These are phyloP conservation scores for Arctia plantaginis DNA, from an alignment of 2,888 invertebrate genomes.

Conservation along the genomic window DNA sequence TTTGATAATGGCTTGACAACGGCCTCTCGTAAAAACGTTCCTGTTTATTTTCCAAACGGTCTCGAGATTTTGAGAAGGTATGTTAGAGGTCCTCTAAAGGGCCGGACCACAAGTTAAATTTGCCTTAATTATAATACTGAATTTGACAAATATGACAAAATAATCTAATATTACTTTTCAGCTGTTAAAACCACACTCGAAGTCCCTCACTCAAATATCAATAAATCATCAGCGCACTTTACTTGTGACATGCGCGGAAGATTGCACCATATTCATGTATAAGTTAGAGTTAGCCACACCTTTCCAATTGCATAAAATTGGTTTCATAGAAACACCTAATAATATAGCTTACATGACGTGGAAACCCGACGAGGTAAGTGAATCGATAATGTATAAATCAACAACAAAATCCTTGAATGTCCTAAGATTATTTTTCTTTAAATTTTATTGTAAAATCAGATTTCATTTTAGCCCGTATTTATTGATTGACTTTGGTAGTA, in stretches of 20 bases:
- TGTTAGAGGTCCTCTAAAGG: not conserved
- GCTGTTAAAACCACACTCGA: constrained; percentile 89
- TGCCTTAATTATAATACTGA: not conserved
- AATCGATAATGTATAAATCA: not conserved
- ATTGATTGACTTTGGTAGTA: too few relatives aligned
- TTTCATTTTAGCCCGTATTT: not conserved
- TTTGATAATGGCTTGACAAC: not conserved
- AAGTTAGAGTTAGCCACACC: constrained; percentile 73
- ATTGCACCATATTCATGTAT: constrained; percentile 90
- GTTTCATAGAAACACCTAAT: constrained; percentile 88
- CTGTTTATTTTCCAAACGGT: not conserved
- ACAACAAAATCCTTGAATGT: not conserved
- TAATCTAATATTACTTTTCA: constrained; percentile 54
- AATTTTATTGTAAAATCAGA: too few relatives aligned
- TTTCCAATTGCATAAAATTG: constrained; percentile 87
- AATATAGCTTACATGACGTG: constrained; percentile 89
- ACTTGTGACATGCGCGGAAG: constrained; percentile 89
- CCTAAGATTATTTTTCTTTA: too few relatives aligned
- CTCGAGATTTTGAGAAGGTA: not conserved
- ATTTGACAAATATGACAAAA: not conserved
- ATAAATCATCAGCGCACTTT: constrained; percentile 86
- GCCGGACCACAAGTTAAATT: too few relatives aligned
- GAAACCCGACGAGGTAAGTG: constrained; percentile 85
- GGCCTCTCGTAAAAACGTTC: not conserved
- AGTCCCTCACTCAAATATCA: constrained; percentile 87